Evolutionary conservation across 2,888 invertebrate genomes (phyloP), one percentile per base, ranked within the genome.

Genomic region (Dione vanillae): DNA sequence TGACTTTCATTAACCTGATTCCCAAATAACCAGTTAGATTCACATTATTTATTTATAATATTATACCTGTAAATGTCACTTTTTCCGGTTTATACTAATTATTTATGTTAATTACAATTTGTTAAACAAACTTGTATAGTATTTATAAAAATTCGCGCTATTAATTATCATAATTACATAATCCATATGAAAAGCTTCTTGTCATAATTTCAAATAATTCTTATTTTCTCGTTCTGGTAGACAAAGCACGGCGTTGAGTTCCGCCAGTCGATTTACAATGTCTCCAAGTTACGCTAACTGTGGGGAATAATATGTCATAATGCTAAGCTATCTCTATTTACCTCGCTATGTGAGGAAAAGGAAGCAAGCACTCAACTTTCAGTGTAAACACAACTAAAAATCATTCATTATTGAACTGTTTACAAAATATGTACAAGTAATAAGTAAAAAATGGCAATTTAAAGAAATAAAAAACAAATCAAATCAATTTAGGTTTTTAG

Each of bases 1-100:
- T 87, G 85, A 83, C 78, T 77, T 73, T 70, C 68, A 73, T 74
- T 65, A 71, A 62, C 72, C 74, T 52, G 61, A 68, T 75, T 75
- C 73, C 73, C 74, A 75, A 72, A 73, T 47, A 73, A 76, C 69
- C 65, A 51, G 72, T 68, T 70, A 59, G 64, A 51, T 58, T 61
- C 58, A 52, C 41, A 54, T 51, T 65, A 62, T 65, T 67, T 73
- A 16, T 37, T 61, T 20, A 65, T 70, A 68, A 74, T 73, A 27
- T 27, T 3, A 71, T 71, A 40, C 67, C 51, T 58, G 64, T 69
- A 56, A 71, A 54, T 69, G 45, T 47, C 69, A 65, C 59, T 58
- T 20, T 62, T 73, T 74, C 69, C 73, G 73, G 69, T 71, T 41
- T 40, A 54, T 56, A 2, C 14, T 62, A 52, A 51, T 65, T 62